A percentile compares a stretch with the other conserved stretches of the same genome.
Conservation (phyloP, 2,797 vertebrate genomes). For the Serranus cabrilla region DNA sequence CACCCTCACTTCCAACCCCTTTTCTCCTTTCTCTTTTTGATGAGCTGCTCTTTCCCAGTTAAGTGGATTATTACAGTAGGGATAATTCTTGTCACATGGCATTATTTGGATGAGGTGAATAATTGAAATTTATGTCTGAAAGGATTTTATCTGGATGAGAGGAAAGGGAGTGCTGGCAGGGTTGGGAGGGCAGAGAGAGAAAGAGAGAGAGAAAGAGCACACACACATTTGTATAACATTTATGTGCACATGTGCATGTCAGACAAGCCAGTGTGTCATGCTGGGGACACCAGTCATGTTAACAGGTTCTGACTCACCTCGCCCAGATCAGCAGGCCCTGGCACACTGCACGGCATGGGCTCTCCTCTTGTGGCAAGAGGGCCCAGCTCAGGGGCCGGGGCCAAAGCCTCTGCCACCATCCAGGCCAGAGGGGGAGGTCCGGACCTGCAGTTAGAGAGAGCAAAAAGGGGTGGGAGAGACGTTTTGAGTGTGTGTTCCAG, state of each 20-base stretch:
- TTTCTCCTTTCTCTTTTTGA: constrained; percentile 87
- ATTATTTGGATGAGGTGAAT: constrained; percentile 93
- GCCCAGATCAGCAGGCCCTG: constrained; percentile 79
- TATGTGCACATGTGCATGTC: constrained; percentile 78
- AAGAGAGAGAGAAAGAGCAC: constrained; percentile 33
- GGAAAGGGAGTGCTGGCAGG: constrained; percentile 86
- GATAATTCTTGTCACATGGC: constrained; percentile 93
- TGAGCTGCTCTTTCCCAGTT: constrained; percentile 91
- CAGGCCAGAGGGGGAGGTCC: constrained; percentile 66
- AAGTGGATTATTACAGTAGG: constrained; percentile 92
- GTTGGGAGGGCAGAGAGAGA: constrained; percentile 71
- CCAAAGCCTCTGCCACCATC: constrained; percentile 56
- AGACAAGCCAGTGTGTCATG: constrained; percentile 76
- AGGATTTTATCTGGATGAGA: constrained; percentile 91
- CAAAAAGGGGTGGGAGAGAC: constrained; percentile 16
- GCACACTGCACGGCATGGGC: constrained; percentile 57
- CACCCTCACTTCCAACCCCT: constrained; percentile 74
- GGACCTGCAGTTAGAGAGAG: constrained; percentile 59
- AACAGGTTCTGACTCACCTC: constrained; percentile 90
- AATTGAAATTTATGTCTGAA: constrained; percentile 94
- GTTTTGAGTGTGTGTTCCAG: constrained; percentile 39
- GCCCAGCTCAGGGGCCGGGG: constrained; percentile 64
- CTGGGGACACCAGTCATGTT: constrained; percentile 86
- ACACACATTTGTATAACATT: constrained; percentile 73
- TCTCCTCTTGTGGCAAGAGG: constrained; percentile 72